These are phyloP conservation scores for Aphrocallistes beatrix DNA, from an alignment of 37 sponge, comb jelly and placozoan species.

Conservation along the genomic window DNA sequence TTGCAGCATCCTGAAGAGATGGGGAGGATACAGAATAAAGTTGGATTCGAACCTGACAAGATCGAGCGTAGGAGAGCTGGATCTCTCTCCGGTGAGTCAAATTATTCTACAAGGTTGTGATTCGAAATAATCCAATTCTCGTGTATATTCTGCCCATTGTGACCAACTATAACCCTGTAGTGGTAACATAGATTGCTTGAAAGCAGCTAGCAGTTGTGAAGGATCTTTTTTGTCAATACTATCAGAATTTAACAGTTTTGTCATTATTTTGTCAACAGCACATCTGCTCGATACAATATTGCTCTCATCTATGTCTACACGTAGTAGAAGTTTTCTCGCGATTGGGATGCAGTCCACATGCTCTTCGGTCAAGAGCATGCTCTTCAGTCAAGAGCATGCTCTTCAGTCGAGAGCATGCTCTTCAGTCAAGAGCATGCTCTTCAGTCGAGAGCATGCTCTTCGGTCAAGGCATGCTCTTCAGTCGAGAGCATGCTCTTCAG, in stretches of 20 bases:
- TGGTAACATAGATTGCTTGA: slow-evolving; percentile 21
- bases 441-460: no score
- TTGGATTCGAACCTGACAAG: background rate
- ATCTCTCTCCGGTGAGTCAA: background rate
- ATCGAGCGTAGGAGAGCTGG: background rate
- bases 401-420: no score
- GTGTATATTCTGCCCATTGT: background rate
- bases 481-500: no score
- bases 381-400: no score
- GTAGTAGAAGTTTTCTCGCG: background rate
- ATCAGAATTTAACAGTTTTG: background rate
- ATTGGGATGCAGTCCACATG: background rate
- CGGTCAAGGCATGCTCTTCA: no score
- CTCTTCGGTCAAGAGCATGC: no score
- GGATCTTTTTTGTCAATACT: background rate
- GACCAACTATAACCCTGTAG: slow-evolving; percentile 23
- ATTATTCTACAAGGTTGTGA: no score
- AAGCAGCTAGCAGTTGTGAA: background rate
- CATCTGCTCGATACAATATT: background rate
- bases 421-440: no score
- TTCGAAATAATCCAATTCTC: background rate
- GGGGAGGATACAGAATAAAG: background rate
- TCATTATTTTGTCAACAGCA: background rate
- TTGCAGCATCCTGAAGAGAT: background rate
- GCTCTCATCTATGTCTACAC: slow-evolving; percentile 23